Percentiles rank a stretch among this genome's conserved stretches.
phyloP scores from a whole-genome alignment of 2,797 vertebrate species.

The Fringilla coelebs region DNA sequence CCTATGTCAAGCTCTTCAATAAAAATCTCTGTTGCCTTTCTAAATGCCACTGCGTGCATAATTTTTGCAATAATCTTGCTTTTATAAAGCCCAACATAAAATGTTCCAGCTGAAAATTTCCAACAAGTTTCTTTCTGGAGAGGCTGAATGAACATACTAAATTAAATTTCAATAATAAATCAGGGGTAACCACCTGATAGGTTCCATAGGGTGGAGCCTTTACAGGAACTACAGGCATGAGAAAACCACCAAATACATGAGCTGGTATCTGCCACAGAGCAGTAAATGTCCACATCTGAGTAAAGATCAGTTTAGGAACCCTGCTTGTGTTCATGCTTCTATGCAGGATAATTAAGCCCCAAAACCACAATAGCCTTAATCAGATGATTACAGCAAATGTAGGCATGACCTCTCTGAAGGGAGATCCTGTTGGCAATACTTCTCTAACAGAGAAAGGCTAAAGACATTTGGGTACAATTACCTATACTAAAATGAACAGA shows the following conservation, averaged over 20 bases:
- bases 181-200: neutral
- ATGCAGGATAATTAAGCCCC: neutral
- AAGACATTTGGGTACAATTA: neutral
- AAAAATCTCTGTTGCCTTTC: neutral
- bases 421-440: neutral
- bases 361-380: neutral
- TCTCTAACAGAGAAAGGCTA: neutral
- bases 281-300: neutral
- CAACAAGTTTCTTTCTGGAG: neutral
- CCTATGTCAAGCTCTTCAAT: neutral
- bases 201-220: neutral
- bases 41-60: neutral
- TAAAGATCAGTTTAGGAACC: neutral
- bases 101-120: neutral
- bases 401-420: neutral
- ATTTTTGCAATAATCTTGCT: neutral
- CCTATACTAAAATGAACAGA: neutral
- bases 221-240: neutral
- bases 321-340: neutral
- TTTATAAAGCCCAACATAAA: neutral
- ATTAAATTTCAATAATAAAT: neutral
- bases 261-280: neutral
- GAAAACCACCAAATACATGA: neutral
- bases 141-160: neutral
- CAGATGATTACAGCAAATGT: neutral